Evolutionary conservation across 2,888 invertebrate species (phyloP).

Genomic region (Ennomos erosarius): DNA sequence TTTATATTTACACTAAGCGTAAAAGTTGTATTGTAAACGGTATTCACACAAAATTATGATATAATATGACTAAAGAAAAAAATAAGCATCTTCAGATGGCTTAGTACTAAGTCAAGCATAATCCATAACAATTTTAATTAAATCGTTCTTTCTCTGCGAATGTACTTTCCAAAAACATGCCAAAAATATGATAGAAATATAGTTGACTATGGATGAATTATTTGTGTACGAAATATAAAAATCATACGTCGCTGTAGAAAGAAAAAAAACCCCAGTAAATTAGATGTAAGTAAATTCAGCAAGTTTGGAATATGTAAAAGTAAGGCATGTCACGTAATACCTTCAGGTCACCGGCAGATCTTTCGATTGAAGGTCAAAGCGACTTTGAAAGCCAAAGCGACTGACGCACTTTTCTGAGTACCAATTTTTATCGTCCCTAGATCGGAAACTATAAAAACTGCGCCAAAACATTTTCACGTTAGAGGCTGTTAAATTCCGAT

Average conservation of each 20-base stretch:
- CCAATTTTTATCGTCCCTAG: constrained; percentile 63
- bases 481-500: constrained; percentile 51
- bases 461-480: constrained; percentile 54
- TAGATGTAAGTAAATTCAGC: constrained; percentile 13
- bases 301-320: constrained; percentile 10
- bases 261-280: constrained; percentile 7
- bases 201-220: no score
- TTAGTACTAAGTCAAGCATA: no score
- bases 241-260: neutral
- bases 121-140: no score
- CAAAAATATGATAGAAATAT: no score
- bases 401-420: constrained; percentile 68
- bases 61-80: no score
- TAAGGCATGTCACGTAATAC: constrained; percentile 21
- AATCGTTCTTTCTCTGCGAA: no score
- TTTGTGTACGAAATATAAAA: no score
- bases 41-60: no score
- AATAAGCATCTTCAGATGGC: no score
- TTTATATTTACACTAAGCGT: no score
- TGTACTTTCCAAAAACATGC: no score
- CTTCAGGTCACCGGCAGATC: constrained; percentile 22
- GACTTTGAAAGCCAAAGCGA: constrained; percentile 57
- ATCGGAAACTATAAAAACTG: constrained; percentile 74
- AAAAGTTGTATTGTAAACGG: no score
- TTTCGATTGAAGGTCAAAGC: constrained; percentile 53